Evolutionary conservation across 2,797 vertebrate genomes (phyloP).

Genomic region (Parambassis ranga): DNA sequence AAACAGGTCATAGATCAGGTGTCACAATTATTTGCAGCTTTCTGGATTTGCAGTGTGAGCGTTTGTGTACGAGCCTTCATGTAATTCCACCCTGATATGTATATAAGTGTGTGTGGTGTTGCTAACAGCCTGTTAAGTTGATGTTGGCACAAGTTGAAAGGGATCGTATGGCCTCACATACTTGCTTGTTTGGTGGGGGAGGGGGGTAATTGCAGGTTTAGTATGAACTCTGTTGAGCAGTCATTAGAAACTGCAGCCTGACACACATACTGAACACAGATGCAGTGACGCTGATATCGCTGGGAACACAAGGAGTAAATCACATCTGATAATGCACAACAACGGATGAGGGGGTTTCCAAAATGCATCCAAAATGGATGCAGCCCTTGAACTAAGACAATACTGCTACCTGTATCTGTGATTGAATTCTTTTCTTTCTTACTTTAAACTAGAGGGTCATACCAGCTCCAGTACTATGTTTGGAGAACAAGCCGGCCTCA

Average conservation of each 20-base stretch:
- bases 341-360: too few relatives aligned
- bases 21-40: conserved; percentile 13
- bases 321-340: conserved; percentile 18
- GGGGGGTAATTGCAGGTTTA: conserved; percentile 42
- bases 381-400: too few relatives aligned
- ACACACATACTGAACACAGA: conserved; percentile 52
- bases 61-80: neutral
- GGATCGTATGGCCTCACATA: conserved; percentile 26
- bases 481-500: too few relatives aligned
- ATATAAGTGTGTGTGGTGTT: conserved; percentile 7
- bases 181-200: conserved; percentile 14
- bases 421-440: too few relatives aligned
- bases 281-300: conserved; percentile 25
- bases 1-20: neutral
- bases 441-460: too few relatives aligned
- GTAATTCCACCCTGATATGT: conserved; percentile 20
- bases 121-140: conserved; percentile 51
- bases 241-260: conserved; percentile 29
- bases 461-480: too few relatives aligned
- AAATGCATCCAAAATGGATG: too few relatives aligned
- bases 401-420: too few relatives aligned
- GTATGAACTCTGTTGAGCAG: conserved; percentile 42
- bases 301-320: conserved; percentile 39
- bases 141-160: conserved; percentile 69
- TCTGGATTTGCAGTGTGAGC: conserved; percentile 7